phyloP scores from a whole-genome alignment of 2,888 invertebrate genomes.

The Caprella mutica region DNA sequence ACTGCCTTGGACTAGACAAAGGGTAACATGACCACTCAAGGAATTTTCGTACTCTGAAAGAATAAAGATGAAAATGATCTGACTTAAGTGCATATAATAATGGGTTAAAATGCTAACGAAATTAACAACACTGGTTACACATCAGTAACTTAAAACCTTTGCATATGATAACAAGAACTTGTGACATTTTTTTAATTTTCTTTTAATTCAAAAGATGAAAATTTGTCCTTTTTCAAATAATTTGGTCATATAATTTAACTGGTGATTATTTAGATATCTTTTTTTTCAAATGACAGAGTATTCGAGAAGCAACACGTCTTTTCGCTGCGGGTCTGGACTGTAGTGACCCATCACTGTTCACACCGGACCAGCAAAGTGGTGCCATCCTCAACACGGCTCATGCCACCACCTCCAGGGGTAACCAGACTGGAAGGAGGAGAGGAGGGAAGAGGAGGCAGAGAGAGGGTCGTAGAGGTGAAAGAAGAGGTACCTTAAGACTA shows the following conservation, averaged over 20 bases:
- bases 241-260: no score
- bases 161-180: no score
- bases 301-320: constrained; percentile 20
- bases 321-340: constrained; percentile 25
- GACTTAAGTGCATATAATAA: no score
- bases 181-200: no score
- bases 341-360: constrained; percentile 26
- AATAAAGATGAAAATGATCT: no score
- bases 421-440: not conserved
- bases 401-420: not conserved
- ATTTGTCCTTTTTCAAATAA: no score
- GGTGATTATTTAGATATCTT: not conserved
- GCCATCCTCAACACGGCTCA: constrained; percentile 8
- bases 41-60: no score
- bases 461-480: not conserved
- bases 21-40: constrained; percentile 34
- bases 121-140: no score
- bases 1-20: constrained; percentile 42
- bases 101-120: no score
- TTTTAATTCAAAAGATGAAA: no score
- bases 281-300: constrained; percentile 14
- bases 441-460: not conserved
- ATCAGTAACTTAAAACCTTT: no score
- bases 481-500: no score
- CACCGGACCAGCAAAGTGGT: constrained; percentile 9